Evolutionary conservation across 2,888 invertebrate genomes (phyloP).

Genomic region (Sphaerophoria taeniata): DNA sequence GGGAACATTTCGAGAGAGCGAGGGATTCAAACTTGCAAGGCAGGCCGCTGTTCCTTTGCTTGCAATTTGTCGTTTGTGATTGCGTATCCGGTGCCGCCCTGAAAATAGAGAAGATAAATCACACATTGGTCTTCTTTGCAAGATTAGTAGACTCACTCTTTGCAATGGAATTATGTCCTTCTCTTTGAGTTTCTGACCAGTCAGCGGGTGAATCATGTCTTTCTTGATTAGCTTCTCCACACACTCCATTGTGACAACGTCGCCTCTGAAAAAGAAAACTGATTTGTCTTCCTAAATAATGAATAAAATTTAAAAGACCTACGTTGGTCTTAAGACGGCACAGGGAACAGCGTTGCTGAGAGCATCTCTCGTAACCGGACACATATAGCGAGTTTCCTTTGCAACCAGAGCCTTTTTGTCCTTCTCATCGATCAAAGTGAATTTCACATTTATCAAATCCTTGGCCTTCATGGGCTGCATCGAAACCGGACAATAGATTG

Average conservation of each 20-base stretch:
- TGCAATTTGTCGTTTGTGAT: conserved; percentile 92
- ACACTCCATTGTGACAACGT: conserved; percentile 98
- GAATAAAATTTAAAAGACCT: conserved; percentile 80
- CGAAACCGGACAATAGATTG: conserved; percentile 92
- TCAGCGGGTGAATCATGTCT: conserved; percentile 98
- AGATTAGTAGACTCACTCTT: conserved; percentile 85
- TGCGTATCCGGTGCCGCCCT: conserved; percentile 98
- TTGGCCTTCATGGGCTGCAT: conserved; percentile 94
- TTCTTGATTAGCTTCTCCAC: conserved; percentile 97
- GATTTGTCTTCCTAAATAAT: background rate
- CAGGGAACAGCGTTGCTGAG: conserved; percentile 97
- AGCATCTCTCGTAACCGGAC: conserved; percentile 98
- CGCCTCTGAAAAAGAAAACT: conserved; percentile 87
- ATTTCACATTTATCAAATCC: conserved; percentile 96
- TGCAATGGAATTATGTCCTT: conserved; percentile 96
- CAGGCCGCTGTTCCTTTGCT: conserved; percentile 92
- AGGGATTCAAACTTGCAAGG: conserved; percentile 88
- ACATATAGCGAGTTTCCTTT: conserved; percentile 97
- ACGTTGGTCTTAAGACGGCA: conserved; percentile 95
- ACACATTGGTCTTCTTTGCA: background rate
- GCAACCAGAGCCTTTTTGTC: conserved; percentile 93
- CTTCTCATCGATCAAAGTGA: conserved; percentile 94
- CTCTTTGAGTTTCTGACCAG: conserved; percentile 91
- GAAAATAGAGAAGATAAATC: conserved; percentile 73
- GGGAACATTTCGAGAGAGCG: background rate